phyloP scores from a whole-genome alignment of 2,113 vertebrate species.

The Corynorhinus townsendii region DNA sequence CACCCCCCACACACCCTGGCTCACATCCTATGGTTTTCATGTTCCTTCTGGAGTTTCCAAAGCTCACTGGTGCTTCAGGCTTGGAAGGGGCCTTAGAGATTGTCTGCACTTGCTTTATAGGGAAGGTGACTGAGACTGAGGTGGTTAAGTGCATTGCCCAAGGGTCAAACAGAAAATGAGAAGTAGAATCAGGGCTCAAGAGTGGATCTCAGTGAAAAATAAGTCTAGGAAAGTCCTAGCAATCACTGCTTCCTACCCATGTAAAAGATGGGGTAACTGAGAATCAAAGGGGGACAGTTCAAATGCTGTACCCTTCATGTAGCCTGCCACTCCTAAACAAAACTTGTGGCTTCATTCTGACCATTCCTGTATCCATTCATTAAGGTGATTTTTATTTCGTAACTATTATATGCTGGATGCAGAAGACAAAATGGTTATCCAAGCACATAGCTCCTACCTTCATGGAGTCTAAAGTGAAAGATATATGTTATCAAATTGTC shows the following conservation, averaged over 20 bases:
- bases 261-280: background rate
- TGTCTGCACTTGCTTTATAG: background rate
- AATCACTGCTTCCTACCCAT: background rate
- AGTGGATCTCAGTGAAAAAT: background rate
- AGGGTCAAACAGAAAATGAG: background rate
- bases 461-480: background rate
- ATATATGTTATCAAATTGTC: background rate
- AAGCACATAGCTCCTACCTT: background rate
- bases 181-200: background rate
- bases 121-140: background rate
- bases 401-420: background rate
- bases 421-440: background rate
- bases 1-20: background rate
- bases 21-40: constrained; percentile 33
- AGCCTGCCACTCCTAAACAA: background rate
- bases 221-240: background rate
- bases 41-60: constrained; percentile 36
- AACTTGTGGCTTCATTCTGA: background rate
- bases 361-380: background rate
- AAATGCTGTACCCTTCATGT: background rate
- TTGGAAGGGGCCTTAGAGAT: background rate
- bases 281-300: background rate
- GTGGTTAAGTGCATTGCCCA: background rate
- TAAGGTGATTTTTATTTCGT: background rate
- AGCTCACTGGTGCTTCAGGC: background rate